Evolutionary conservation across 2,888 invertebrate species (phyloP).

Genomic region (Ornithoptera priamus): DNA sequence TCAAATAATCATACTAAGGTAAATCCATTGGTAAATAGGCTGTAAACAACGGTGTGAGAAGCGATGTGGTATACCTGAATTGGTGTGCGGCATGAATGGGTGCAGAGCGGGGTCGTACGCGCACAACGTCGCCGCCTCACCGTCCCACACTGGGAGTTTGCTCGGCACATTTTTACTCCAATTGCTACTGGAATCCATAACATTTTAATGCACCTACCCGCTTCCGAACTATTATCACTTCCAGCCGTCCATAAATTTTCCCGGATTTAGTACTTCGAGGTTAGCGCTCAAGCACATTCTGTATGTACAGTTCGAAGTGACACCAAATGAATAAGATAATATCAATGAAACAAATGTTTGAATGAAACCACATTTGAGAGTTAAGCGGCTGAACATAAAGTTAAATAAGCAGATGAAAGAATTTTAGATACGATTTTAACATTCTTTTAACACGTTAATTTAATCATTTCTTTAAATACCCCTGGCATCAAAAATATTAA

Average conservation of each 20-base stretch:
- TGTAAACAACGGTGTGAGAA: neutral
- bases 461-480: neutral
- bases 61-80: conserved; percentile 53
- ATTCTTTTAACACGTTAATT: neutral
- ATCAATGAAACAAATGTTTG: neutral
- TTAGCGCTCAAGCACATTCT: neutral
- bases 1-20: no score
- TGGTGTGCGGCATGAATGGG: conserved; percentile 54
- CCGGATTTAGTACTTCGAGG: neutral
- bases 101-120: conserved; percentile 57
- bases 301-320: conserved; percentile 26
- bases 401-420: neutral
- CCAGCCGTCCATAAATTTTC: conserved; percentile 12
- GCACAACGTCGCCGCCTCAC: conserved; percentile 68
- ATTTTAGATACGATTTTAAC: neutral
- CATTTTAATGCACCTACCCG: conserved; percentile 37
- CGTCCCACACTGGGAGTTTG: conserved; percentile 73
- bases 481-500: neutral
- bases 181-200: conserved; percentile 73
- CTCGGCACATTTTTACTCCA: conserved; percentile 68
- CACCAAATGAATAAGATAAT: conserved; percentile 12
- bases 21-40: neutral
- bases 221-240: conserved; percentile 20
- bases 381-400: neutral
- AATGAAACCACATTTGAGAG: conserved; percentile 2